Conservation (phyloP, 2,888 invertebrate genomes). For the Cordilura impudica region DNA sequence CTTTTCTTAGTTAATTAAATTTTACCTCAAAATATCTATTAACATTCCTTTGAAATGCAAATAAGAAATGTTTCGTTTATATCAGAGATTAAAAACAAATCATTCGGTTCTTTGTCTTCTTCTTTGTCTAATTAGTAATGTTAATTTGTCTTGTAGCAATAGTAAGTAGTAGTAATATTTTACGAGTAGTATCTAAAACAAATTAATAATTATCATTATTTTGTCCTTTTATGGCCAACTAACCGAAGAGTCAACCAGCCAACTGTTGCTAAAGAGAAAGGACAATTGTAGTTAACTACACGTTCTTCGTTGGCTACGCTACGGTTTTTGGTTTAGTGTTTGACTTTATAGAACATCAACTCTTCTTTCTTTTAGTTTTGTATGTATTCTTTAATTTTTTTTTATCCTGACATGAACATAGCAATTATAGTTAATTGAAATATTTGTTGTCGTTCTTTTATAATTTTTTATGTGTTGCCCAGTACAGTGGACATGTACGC, state of each 20-base stretch:
- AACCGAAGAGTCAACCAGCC: background rate
- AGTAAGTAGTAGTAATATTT: background rate
- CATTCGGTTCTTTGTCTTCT: background rate
- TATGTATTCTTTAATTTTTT: conserved; percentile 7
- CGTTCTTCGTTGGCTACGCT: no score
- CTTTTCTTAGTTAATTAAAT: no score
- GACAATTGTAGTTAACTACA: background rate
- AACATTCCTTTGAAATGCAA: background rate
- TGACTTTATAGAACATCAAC: background rate
- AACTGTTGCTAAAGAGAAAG: background rate
- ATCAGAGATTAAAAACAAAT: background rate
- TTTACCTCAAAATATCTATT: no score
- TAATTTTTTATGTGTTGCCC: background rate
- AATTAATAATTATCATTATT: background rate
- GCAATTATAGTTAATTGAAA: conserved; percentile 55
- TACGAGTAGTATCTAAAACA: background rate
- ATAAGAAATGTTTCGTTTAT: background rate
- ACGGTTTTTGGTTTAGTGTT: background rate
- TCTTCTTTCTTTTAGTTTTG: background rate
- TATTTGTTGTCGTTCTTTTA: conserved; percentile 21
- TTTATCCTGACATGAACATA: conserved; percentile 31
- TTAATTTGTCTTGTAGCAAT: background rate
- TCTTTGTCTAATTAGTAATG: background rate
- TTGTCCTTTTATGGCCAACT: background rate
- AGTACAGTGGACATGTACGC: background rate